These are phyloP conservation scores for Drosophila truncata DNA, from an alignment of 1,140 invertebrate genomes.

Conservation along the genomic window DNA sequence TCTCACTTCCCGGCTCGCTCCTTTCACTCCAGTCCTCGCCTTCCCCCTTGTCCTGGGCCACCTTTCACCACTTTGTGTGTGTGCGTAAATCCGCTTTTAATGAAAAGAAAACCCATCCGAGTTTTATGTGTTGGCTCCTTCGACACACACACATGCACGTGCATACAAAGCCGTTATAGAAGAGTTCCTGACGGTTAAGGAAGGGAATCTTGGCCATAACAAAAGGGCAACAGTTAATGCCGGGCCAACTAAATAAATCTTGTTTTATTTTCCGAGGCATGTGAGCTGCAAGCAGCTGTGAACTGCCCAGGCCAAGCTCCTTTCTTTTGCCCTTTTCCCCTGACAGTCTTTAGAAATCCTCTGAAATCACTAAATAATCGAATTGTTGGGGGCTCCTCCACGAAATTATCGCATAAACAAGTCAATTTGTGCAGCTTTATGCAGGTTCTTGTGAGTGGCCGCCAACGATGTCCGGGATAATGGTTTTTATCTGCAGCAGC, in stretches of 20 bases:
- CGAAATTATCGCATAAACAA: slow-evolving; percentile 68
- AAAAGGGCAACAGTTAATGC: slow-evolving; percentile 81
- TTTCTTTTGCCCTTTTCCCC: slow-evolving; percentile 3
- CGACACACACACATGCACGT: slow-evolving; percentile 17
- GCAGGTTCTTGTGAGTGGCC: slow-evolving; percentile 16
- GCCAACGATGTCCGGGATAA: slow-evolving; percentile 16
- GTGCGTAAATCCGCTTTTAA: slow-evolving; percentile 83
- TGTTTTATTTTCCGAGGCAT: slow-evolving; percentile 71
- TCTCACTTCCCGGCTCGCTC: slow-evolving; percentile 29
- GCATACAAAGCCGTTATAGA: slow-evolving; percentile 50
- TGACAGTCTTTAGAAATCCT: slow-evolving; percentile 51
- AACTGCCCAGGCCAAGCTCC: slow-evolving; percentile 10
- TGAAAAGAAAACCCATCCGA: slow-evolving; percentile 81
- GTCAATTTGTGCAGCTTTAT: slow-evolving; percentile 72
- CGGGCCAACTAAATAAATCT: slow-evolving; percentile 81
- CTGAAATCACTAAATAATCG: slow-evolving; percentile 77
- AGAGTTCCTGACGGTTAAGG: slow-evolving; percentile 36
- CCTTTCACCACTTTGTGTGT: slow-evolving; percentile 54
- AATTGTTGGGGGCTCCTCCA: slow-evolving; percentile 66
- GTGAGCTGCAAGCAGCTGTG: slow-evolving; percentile 47
- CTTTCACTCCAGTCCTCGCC: slow-evolving; percentile 1
- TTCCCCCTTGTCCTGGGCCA: slow-evolving; percentile 11
- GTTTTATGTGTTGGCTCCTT: slow-evolving; percentile 60
- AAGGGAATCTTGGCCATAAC: slow-evolving; percentile 55
- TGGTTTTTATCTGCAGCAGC: slow-evolving; percentile 16